A percentile compares a stretch with the other conserved stretches of the same genome.
These are phyloP conservation scores for Crotophaga sulcirostris DNA, from an alignment of 2,113 vertebrate genomes.

Conservation along the genomic window DNA sequence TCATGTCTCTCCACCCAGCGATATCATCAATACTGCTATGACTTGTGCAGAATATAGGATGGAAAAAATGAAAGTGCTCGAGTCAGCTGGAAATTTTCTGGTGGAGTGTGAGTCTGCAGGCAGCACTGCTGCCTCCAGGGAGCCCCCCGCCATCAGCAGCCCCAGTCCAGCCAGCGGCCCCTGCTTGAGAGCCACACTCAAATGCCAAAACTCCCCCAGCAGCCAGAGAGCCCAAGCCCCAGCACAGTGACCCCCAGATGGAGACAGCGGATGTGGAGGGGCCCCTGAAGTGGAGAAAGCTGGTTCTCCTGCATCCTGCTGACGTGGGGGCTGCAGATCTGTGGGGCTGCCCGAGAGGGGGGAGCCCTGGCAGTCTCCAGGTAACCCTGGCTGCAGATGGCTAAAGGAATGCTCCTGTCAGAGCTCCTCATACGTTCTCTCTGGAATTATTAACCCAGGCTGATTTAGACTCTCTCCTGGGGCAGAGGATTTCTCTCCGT, in stretches of 20 bases:
- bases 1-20: background rate
- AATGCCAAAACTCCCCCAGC: background rate
- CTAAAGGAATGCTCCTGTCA: background rate
- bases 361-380: background rate
- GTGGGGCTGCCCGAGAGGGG: background rate
- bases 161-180: rapidly evolving
- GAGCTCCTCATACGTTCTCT: background rate
- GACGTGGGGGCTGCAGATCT: rapidly evolving
- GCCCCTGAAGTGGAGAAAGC: background rate
- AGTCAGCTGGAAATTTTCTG: background rate
- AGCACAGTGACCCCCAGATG: rapidly evolving
- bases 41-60: slow-evolving; percentile 29
- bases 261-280: background rate
- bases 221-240: background rate
- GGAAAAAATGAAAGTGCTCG: background rate
- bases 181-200: rapidly evolving
- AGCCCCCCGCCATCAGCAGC: background rate
- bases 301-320: background rate
- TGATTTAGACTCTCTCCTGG: background rate
- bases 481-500: background rate
- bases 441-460: background rate
- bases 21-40: slow-evolving; percentile 43
- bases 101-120: background rate
- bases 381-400: background rate
- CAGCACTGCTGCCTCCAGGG: rapidly evolving